Evolutionary conservation across 2,797 vertebrate genomes (phyloP).

Genomic region (Clamator glandarius): DNA sequence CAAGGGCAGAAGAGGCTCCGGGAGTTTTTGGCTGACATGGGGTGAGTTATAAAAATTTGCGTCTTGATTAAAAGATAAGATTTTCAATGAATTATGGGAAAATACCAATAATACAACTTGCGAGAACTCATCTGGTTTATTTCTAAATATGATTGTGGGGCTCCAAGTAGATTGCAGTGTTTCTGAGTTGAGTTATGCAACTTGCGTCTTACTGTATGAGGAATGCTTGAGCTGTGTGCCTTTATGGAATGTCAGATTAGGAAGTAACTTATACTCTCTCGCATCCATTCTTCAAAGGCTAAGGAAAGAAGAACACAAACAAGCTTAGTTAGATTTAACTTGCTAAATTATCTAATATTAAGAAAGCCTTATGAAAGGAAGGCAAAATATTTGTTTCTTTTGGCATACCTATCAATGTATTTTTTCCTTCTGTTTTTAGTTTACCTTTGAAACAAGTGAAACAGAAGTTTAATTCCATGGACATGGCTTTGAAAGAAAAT

Average conservation of each 20-base stretch:
- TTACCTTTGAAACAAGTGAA: slow-evolving; percentile 94
- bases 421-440: slow-evolving; percentile 69
- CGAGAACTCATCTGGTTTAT: not conserved
- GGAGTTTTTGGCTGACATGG: slow-evolving; percentile 96
- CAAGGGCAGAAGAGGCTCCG: slow-evolving; percentile 96
- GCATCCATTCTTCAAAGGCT: not conserved
- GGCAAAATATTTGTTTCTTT: not conserved
- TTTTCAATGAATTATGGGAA: not conserved
- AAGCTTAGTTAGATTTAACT: not conserved
- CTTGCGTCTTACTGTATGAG: not conserved
- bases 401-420: not conserved
- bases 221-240: not conserved
- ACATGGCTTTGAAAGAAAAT: slow-evolving; percentile 94
- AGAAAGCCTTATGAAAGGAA: not conserved
- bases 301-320: not conserved
- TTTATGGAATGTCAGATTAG: not conserved
- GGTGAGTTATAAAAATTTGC: slow-evolving; percentile 78
- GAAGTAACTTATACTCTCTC: not conserved
- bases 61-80: rapidly evolving
- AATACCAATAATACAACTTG: not conserved
- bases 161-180: not conserved
- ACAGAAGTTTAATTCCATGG: slow-evolving; percentile 97
- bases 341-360: not conserved
- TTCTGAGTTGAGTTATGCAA: not conserved
- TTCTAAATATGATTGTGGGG: not conserved